Conservation (phyloP, 2,113 vertebrate genomes). For the Bufo gargarizans region DNA sequence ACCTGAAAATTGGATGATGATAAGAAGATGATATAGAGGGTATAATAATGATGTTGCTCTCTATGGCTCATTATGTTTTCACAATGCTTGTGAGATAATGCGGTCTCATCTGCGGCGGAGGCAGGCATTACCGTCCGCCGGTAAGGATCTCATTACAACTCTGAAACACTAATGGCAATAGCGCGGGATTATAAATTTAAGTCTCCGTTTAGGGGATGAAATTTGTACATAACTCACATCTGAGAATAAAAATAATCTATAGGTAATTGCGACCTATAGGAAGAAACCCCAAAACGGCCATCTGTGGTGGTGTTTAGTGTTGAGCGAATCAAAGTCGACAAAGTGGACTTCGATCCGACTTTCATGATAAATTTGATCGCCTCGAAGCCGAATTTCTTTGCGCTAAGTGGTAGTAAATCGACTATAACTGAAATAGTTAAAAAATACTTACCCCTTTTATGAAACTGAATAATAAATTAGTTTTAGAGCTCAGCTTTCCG, state of each 20-base stretch:
- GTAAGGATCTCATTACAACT: slow-evolving; percentile 24
- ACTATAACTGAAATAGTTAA: no score
- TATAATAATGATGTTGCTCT: slow-evolving; percentile 23
- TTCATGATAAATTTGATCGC: no score
- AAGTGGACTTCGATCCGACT: no score
- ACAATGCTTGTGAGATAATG: slow-evolving; percentile 47
- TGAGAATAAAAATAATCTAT: background rate
- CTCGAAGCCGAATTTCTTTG: no score
- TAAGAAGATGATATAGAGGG: background rate
- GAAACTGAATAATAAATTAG: no score
- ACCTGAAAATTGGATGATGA: slow-evolving; percentile 22
- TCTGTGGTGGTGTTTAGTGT: no score
- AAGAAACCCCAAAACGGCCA: background rate
- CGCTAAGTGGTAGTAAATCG: no score
- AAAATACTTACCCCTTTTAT: no score
- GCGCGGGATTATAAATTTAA: background rate
- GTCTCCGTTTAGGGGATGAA: background rate
- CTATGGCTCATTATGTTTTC: slow-evolving; percentile 32
- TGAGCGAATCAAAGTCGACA: no score
- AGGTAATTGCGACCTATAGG: background rate
- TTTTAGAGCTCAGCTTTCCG: no score
- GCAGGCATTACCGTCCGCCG: slow-evolving; percentile 10
- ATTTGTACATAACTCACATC: background rate
- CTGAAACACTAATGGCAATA: background rate
- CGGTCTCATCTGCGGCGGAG: slow-evolving; percentile 19